Base-by-base conservation (phyloP, 2,888 invertebrate genomes). In the Drosophila nr. perissopoda region DNA sequence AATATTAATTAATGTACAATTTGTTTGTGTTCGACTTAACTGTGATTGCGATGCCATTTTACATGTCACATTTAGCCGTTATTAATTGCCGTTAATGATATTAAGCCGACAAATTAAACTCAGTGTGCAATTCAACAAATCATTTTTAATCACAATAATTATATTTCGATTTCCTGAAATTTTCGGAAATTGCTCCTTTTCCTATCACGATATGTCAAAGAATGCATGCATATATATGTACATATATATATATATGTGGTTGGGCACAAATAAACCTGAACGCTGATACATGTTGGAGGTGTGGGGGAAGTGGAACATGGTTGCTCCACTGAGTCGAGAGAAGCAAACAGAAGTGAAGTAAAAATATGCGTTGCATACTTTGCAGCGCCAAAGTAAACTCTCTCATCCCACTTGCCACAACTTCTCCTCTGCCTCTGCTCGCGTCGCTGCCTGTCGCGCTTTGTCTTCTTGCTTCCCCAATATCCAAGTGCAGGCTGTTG, bases 231-330 rank as follows among this genome's bases (percentile, higher is more conserved):
- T 18, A 18, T 27, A 29, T 4, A 13, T 38, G 31, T n/a, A 18
- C 18, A 18, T 29, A 31, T 11, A 2, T 53, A n/a, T 38, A 8
- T 60, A n/a, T 21, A 10, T 61, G 61, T 45, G 67, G 68, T 48
- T 16, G 40, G 11, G 8, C 11, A 56, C 60, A 68, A 69, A 69
- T 57, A 51, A 67, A 31, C 31, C 45, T 29, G 38, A 33, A 36
- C 2, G 31, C 6, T 0, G 99, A 99, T 91, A 99, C 98, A 0
- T 27, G 10, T 25, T 52, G n/a, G 18, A 34, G 25, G 18, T 38
- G 67, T 57, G 31, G 11, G 40, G 27, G 48, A 31, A 52, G 52
- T 49, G 74, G 66, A 40, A 7, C 40, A 58, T 48, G 36, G 62
- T 67, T 67, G 75, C 54, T 65, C 58, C 75, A 65, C 58, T 78